Evolutionary conservation across 2,797 vertebrate genomes (phyloP), one percentile per base, ranked within the genome.

Genomic region (Limnodromus scolopaceus): DNA sequence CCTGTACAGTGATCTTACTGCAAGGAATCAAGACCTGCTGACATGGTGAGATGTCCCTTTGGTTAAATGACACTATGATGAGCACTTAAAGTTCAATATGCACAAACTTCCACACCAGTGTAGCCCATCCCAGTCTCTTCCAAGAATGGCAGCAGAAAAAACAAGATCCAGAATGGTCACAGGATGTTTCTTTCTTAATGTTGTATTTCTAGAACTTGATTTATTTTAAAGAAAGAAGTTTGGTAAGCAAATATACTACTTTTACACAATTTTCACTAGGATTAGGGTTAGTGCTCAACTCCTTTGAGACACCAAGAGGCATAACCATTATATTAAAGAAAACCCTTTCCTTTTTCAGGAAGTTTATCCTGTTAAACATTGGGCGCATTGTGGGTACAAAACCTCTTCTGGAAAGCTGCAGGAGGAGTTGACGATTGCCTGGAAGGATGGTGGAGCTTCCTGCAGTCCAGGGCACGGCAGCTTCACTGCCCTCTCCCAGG

Each of bases 361-460:
- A 68, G 16, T 30, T 41, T 16, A 5, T 25, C n/a, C 25, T 74
- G 34, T 18, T 45, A 19, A 9, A 16, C 34, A 5, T 3, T 17
- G 32, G 25, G 48, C 16, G 10, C 32, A 32, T 5, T 0, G 16
- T 14, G 60, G 12, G 8, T 36, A 65, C 60, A 39, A 68, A 84
- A 36, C 9, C 23, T 45, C 19, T 39, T 55, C n/a, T 36, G 32
- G 60, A 77, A 65, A 32, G 25, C 54, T 27, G 20, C 55, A 36
- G 27, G 45, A 36, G 27, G 45, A 46, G 58, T 15, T 48, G 49
- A 10, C 2, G 6, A 48, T 64, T 89, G 11, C 55, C 57, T 78
- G 61, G 51, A 36, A 66, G 19, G 0, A 18, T 0, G 0, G 19
- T 0, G 0, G 53, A 9, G 39, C 38, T 58, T 28, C 17, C 60